Percentiles rank a stretch among this genome's conserved stretches.
Conservation (phyloP, 2,113 vertebrate genomes). For the Tenebrosternarchus preto region DNA sequence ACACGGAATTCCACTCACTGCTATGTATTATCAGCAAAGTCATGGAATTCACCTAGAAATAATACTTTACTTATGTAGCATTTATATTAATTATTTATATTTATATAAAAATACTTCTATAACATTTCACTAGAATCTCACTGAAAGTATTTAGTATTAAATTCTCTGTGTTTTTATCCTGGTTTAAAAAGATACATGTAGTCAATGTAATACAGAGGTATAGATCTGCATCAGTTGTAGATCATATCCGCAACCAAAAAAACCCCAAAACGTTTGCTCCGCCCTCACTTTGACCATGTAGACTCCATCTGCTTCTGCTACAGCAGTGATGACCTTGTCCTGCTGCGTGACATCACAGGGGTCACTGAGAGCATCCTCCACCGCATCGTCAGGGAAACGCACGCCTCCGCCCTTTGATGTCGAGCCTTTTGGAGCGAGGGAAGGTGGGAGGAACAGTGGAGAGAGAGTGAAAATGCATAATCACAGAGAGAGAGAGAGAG, state of each 20-base stretch:
- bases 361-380: constrained; percentile 57
- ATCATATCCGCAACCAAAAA: no score
- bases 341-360: constrained; percentile 61
- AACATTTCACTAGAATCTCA: background rate
- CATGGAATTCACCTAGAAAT: no score
- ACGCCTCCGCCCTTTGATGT: constrained; percentile 67
- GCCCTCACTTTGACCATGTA: constrained; percentile 69
- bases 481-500: constrained; percentile 2
- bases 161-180: background rate
- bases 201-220: background rate
- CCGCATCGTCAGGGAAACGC: constrained; percentile 65
- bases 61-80: no score
- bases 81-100: no score
- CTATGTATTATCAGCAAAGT: background rate
- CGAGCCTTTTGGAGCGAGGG: constrained; percentile 56
- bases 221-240: no score
- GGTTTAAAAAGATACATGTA: background rate
- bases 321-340: constrained; percentile 58
- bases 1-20: background rate
- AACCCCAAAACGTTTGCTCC: no score
- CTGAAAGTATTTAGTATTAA: background rate
- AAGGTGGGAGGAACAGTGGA: background rate
- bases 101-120: no score
- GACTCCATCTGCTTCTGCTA: constrained; percentile 63
- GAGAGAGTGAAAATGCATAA: background rate